Evolutionary conservation across 2,113 vertebrate genomes (phyloP), one percentile per base, ranked within the genome.

Genomic region (Echinops telfairi): DNA sequence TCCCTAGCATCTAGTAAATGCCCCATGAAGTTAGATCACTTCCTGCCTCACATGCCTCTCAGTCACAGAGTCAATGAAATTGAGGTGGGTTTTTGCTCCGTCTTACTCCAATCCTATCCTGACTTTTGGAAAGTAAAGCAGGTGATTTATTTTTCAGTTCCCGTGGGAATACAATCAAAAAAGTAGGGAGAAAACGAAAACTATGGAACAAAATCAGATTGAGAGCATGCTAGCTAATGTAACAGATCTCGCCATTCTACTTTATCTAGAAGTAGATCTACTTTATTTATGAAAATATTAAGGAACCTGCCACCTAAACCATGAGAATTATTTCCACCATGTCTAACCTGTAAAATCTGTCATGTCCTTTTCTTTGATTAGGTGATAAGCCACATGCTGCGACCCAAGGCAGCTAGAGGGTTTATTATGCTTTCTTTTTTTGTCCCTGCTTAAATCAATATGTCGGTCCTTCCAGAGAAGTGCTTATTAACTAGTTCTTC

Each of bases 361-460:
- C 70, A 71, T 82, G n/a, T 83, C 64, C 31, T 91, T 93, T 86
- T 43, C 81, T 95, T 93, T 93, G 83, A 83, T 89, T 93, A 82
- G 62, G 70, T 93, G 86, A 33, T 86, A 82, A 91, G 70, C 43
- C 62, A 64, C 88, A 86, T 57, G 60, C 80, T 92, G 43, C 90
- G 83, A 94, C 43, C 78, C 75, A 92, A 68, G 83, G 78, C 73
- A 92, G 36, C 15, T 68, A 75, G 75, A 93, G 19, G 64, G 60
- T 78, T 93, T 89, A 85, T 88, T 71, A 78, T 17, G 70, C 58
- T 93, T 88, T 78, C 23, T 29, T 71, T 53, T 62, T 86, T 85
- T 86, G 73, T 71, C 25, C 12, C 31, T 73, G 29, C 70, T 83
- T 82, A 94, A 78, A 85, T 91, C 90, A 94, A 91, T 71, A 90